Base-by-base conservation (phyloP, 2,113 vertebrate genomes). In the Embiotoca jacksoni region DNA sequence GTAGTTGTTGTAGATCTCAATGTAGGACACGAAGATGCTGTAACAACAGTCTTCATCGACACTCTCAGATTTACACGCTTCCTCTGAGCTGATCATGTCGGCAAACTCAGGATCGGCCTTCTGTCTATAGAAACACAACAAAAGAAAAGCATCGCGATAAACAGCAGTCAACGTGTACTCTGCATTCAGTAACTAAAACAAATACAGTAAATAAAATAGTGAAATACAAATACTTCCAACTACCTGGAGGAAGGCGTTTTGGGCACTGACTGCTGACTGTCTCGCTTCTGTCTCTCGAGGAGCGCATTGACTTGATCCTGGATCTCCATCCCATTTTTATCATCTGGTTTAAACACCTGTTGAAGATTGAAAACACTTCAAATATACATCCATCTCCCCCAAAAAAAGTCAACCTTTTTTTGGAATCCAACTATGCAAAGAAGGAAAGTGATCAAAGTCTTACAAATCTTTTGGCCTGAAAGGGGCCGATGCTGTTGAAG, bases 1-100 rank as follows among this genome's bases (percentile, higher is more conserved):
- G 75, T 99, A 99, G 90, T 99, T 99, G 89, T 99, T 99, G 90
- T 99, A 99, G 86, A 99, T 97, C 91, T 99, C 98, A 0, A 99
- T 95, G 66, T 99, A 99, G 62, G 97, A 99, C 32, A 99, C 97
- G 82, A 99, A 99, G 2, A 99, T 93, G 4, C 96, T 94, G 84
- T 98, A 99, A 72, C 97, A 97, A 9, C 96, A 97, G 66, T 99
- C 98, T 82, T 99, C 98, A 56, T 99, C 98, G 7, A 99, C 93
- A 0, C 94, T 96, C 6, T 96, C 94, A 5, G 84, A 95, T 87
- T 92, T 95, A 90, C 95, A 97, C 3, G 93, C 94, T 1, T 98
- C 96, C 62, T 94, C 95, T 3, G 95, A 92, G 0, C 87, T 93
- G 88, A 99, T 97, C 97, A 99, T 98, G 61, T 98, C 97, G 0